Base-by-base conservation (phyloP, 2,113 vertebrate genomes). In the Stigmatopora nigra region DNA sequence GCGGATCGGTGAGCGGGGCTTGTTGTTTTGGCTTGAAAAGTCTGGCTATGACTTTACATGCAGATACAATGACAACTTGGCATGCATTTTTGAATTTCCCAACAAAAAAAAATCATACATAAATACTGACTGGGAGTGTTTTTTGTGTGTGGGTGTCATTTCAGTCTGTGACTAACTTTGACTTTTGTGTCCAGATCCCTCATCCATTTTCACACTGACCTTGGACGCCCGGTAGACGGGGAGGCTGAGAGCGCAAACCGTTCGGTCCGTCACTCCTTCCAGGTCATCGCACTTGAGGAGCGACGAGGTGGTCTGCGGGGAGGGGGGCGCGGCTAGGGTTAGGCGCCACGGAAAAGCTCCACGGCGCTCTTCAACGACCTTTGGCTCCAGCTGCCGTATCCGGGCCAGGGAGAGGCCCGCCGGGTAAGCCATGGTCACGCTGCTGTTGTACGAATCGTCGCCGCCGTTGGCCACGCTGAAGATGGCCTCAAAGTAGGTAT, bases 381-480 rank as follows among this genome's bases (percentile, higher is more conserved):
- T 11, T 45, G 41, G 44, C 8, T 22, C 20, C 4, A 61, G 15
- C 19, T 45, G 19, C 19, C 7, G 4, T 75, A 89, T 84, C 64
- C 3, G 82, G 0, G 90, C 84, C 69, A 87, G 87, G 10, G 89
- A 91, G n/a, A 91, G 83, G 46, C 89, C 88, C 19, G 31, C 45
- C 4, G 89, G 84, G 46, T 89, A 87, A 51, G 66, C 6, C 57
- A 91, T 75, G 0, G 61, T 80, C 5, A 91, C 73, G 45, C 64
- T 86, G 85, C 88, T 91, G 82, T 91, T 86, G 70, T 83, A 90
- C 0, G 90, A 90, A 79, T 91, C 88, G 8, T 90, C 88, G 0
- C 88, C 89, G 1, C 3, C 12, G 61, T 91, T 91, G 31, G 15
- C 17, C 72, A 91, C 60, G 1, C 7, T 61, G 1, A 91, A 16